Evolutionary conservation across 2,888 invertebrate genomes (phyloP), one percentile per base, ranked within the genome.

Genomic region (Lycia hirtaria): DNA sequence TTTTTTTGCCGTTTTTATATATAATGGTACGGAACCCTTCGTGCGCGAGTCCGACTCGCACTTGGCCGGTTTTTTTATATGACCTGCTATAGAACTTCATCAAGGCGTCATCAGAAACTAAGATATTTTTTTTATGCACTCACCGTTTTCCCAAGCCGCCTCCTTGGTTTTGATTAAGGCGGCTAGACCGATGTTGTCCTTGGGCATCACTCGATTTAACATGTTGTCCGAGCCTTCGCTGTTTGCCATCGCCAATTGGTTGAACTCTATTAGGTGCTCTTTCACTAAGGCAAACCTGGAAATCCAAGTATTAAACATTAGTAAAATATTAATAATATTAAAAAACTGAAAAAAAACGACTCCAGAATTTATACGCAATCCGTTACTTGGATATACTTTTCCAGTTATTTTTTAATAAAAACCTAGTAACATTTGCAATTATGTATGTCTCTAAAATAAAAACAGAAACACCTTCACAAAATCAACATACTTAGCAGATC

Each of bases 171-270:
- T 97, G 53, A 99, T 93, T 68, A 99, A 93, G 4, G 99, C 99
- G 14, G 98, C 98, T 68, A 99, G 92, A 4, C 98, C 99, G 75
- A 99, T 99, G 92, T 99, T 99, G 92, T 99, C 99, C 83, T 98
- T 98, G 50, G 99, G 98, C 98, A 99, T 99, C 44, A 99, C 99
- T 71, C 99, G 94, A 91, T 99, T 99, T 76, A 99, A 92, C 98
- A 99, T 99, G 85, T 99, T 98, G 84, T 99, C 98, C 41, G 98
- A 98, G 43, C 98, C 98, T 80, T 99, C 98, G 17, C 99, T 98
- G 86, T 98, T 98, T 19, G 98, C 98, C 97, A 99, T 99, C 19
- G 99, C 99, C 76, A 99, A 92, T 92, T 98, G 98, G 91, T 98
- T 99, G 92, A 99, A 99, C 93, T 99, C 99, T 72, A 99, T 97